Percentiles rank a stretch among this genome's conserved stretches.
Evolutionary conservation across 2,113 vertebrate species (phyloP).

Genomic region (Solenodon paradoxus): DNA sequence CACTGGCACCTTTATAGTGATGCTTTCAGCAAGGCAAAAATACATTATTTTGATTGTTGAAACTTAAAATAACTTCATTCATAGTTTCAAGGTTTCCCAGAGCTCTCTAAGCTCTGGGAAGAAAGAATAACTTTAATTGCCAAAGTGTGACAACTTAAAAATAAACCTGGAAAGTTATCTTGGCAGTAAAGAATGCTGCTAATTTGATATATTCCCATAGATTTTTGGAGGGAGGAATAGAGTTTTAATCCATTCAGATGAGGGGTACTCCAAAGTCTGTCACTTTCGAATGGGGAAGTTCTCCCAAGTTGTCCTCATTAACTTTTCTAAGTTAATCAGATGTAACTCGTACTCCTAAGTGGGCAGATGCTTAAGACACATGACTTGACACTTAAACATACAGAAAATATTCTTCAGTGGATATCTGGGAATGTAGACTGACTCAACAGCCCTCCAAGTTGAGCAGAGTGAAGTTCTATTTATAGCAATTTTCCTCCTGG

Average conservation of each 20-base stretch:
- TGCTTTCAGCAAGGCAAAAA: slow-evolving; percentile 6
- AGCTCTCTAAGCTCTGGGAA: slow-evolving; percentile 28
- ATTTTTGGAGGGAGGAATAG: neutral
- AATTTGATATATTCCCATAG: neutral
- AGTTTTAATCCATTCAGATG: neutral
- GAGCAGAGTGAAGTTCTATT: neutral
- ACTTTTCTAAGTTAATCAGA: neutral
- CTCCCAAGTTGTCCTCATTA: neutral
- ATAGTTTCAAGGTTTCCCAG: neutral
- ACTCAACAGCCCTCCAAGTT: neutral
- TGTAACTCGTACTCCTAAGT: neutral
- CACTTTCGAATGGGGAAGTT: no score
- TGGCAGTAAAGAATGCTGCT: slow-evolving; percentile 4
- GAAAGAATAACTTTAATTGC: slow-evolving; percentile 33
- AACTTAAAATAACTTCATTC: neutral
- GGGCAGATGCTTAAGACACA: neutral
- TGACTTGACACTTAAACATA: neutral
- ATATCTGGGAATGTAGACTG: neutral
- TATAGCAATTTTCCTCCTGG: neutral
- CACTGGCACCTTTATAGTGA: neutral
- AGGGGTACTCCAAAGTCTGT: neutral
- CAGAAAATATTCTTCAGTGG: neutral
- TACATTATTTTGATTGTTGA: slow-evolving; percentile 18
- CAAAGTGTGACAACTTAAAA: neutral
- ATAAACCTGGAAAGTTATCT: neutral